Base-by-base conservation (phyloP, 2,888 invertebrate genomes). In the Apamea crenata region DNA sequence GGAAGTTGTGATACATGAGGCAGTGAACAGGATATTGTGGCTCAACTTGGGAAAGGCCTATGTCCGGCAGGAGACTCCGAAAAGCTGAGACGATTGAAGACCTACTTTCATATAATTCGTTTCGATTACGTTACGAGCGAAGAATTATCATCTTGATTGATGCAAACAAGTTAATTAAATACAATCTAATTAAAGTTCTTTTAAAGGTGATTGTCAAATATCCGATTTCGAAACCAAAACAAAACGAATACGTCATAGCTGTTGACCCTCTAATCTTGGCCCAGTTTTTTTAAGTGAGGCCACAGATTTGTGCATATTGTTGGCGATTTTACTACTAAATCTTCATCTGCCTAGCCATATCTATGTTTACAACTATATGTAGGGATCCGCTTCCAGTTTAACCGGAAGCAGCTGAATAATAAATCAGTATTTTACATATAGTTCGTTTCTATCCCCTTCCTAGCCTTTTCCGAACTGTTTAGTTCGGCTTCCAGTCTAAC, bases 161-260 rank as follows among this genome's bases (percentile, higher is more conserved):
- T 66, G 32, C 53, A 36, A 67, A 53, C 25, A 25, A 50, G 50
- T 40, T 10, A 29, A 66, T 59, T 59, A 18, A 66, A 68, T 77
- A 25, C 10, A 67, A 59, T 56, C 8, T 66, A 71, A 71, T 56
- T 50, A 21, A 56, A 44, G 1, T 40, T 50, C 4, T 25, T 7
- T 14, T 18, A 14, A 67, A 61, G 32, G 25, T 29, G 16, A 53
- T 44, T 66, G 12, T 5, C 44, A n/a, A 36, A 40, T 29, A 18
- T 72, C 40, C 3, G 32, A 69, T 70, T 84, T 70, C 53, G 85
- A 18, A 80, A 80, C 2, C 1, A 84, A 80, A 80, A 82, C 63
- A 74, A 66, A 71, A 14, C 10, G 25, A 44, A 66, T 29, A 73
- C 47, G 36, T 66, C 69, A 67, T 3, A 6, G 36, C 1, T 25